Conservation (phyloP, 2,797 vertebrate species). For the Crenichthys baileyi region DNA sequence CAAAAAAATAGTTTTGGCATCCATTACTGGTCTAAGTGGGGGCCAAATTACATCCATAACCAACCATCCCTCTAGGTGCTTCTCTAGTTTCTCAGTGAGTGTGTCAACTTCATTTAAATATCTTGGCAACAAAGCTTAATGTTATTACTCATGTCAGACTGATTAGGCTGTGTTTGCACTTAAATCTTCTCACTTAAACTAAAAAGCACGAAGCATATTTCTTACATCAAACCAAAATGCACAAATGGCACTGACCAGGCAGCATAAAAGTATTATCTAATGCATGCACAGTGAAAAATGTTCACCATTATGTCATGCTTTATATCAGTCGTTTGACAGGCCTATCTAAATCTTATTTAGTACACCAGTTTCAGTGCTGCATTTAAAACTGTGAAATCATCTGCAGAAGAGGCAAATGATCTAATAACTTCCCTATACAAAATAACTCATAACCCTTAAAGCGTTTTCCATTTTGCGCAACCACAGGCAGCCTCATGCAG, state of each 20-base stretch:
- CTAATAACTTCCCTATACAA: neutral
- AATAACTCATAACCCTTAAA: neutral
- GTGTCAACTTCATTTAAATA: neutral
- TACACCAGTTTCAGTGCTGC: neutral
- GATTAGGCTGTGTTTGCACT: neutral
- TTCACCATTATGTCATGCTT: neutral
- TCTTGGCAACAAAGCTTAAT: neutral
- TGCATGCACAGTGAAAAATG: neutral
- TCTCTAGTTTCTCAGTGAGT: neutral
- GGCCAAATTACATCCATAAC: neutral
- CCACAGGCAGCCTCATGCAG: neutral
- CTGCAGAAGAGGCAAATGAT: neutral
- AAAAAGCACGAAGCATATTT: neutral
- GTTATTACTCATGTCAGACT: too few relatives aligned
- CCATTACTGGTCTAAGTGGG: neutral
- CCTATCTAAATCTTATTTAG: neutral
- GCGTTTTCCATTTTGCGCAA: neutral
- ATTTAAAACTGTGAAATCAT: constrained; percentile 6
- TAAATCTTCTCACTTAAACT: neutral
- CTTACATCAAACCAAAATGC: constrained; percentile 6
- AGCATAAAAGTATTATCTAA: constrained; percentile 3
- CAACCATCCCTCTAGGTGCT: neutral
- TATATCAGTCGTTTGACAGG: neutral
- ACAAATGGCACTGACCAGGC: constrained; percentile 13
- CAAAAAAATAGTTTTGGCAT: neutral